Evolutionary conservation across 2,888 invertebrate species (phyloP).

Genomic region (Tridacna crocea): DNA sequence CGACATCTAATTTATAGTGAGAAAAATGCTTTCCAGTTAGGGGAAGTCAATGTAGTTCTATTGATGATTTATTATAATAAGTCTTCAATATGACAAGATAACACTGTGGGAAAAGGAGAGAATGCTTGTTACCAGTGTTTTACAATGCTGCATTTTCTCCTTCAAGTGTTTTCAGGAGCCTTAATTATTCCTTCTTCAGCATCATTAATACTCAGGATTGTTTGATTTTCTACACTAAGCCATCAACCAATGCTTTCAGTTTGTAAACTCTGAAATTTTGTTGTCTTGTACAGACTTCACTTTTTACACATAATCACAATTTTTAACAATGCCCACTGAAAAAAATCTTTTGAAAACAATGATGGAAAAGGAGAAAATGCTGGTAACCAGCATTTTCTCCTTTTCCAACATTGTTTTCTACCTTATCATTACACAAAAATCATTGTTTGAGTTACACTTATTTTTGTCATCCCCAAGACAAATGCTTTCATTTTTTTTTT

Average conservation of each 20-base stretch:
- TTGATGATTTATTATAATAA: too few relatives aligned
- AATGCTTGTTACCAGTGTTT: too few relatives aligned
- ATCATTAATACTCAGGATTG: too few relatives aligned
- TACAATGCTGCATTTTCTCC: too few relatives aligned
- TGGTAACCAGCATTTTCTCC: neutral
- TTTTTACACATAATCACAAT: neutral
- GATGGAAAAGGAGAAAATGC: neutral
- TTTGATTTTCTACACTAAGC: neutral
- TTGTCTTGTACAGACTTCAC: neutral
- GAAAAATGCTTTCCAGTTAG: too few relatives aligned
- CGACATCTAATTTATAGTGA: too few relatives aligned
- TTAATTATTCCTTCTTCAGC: neutral
- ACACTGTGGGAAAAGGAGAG: too few relatives aligned
- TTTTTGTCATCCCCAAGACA: too few relatives aligned
- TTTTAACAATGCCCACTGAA: neutral
- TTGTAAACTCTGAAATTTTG: neutral
- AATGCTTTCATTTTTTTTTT: too few relatives aligned
- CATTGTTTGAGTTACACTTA: too few relatives aligned
- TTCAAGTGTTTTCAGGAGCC: neutral
- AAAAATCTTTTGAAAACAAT: neutral
- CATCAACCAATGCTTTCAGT: neutral
- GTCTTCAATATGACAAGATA: too few relatives aligned
- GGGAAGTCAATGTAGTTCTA: too few relatives aligned
- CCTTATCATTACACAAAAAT: neutral
- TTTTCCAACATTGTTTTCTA: neutral